Conservation (phyloP, 2,113 vertebrate genomes). For the Argyrosomus japonicus region DNA sequence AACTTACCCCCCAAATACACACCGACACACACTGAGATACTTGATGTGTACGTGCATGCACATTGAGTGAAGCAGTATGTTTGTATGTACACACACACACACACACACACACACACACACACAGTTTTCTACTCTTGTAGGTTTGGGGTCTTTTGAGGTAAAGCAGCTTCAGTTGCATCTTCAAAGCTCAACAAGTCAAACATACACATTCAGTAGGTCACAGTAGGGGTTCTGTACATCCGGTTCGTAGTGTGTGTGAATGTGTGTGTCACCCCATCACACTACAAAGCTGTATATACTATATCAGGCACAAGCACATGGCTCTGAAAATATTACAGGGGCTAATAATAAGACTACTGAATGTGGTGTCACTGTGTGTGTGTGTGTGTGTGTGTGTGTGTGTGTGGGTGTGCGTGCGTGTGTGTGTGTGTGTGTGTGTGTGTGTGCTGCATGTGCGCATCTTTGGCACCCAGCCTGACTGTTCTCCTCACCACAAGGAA, state of each 20-base stretch:
- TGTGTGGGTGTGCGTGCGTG: slow-evolving; percentile 20
- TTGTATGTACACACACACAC: not conserved
- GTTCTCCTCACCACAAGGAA: slow-evolving; percentile 86
- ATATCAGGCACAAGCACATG: slow-evolving; percentile 28
- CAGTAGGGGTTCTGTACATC: slow-evolving; percentile 18
- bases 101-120: not conserved
- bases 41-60: slow-evolving; percentile 16
- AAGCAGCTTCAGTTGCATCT: slow-evolving; percentile 47
- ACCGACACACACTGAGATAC: slow-evolving; percentile 15
- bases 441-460: slow-evolving; percentile 54
- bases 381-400: slow-evolving; percentile 18
- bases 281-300: slow-evolving; percentile 18
- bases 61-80: slow-evolving; percentile 3
- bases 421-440: slow-evolving; percentile 13
- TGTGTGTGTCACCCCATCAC: slow-evolving; percentile 10
- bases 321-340: slow-evolving; percentile 46
- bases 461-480: slow-evolving; percentile 82
- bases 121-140: not conserved
- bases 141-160: slow-evolving; percentile 27
- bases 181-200: slow-evolving; percentile 39
- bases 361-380: slow-evolving; percentile 38
- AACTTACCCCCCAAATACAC: slow-evolving; percentile 13
- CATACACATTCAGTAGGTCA: slow-evolving; percentile 34
- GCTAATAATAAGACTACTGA: slow-evolving; percentile 65
- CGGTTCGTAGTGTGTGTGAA: slow-evolving; percentile 16